phyloP scores from a whole-genome alignment of 1,140 invertebrate species.

The Bombus difficillimus region DNA sequence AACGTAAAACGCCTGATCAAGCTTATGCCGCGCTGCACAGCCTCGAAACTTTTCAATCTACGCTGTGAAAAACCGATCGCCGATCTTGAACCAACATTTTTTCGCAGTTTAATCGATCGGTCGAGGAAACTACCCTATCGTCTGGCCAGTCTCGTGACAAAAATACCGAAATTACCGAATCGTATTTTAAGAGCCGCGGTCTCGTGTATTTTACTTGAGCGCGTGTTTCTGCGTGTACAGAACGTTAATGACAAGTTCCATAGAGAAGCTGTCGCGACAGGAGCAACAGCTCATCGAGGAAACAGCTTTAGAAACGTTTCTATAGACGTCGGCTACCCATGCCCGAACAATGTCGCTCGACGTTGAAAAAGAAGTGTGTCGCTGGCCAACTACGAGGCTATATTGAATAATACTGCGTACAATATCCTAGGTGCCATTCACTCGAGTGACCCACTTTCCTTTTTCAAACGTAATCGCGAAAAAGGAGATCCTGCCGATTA shows the following conservation, averaged over 20 bases:
- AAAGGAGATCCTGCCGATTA: not conserved
- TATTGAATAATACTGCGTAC: constrained; percentile 3
- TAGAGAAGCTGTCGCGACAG: not conserved
- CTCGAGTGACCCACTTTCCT: constrained; percentile 7
- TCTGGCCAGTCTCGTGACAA: not conserved
- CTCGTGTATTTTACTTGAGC: too few species aligned
- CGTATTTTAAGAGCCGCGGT: not conserved
- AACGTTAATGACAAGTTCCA: constrained; percentile 3
- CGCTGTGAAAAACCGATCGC: not conserved
- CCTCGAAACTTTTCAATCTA: not conserved
- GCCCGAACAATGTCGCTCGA: not conserved
- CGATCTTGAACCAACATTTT: not conserved
- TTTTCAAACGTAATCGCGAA: not conserved
- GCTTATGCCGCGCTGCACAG: not conserved
- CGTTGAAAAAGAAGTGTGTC: constrained; percentile 17
- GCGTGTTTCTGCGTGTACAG: not conserved
- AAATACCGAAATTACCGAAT: not conserved
- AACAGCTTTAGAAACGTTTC: constrained; percentile 12
- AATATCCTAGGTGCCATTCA: not conserved
- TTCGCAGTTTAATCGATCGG: not conserved
- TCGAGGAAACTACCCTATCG: not conserved
- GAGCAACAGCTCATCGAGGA: constrained; percentile 17
- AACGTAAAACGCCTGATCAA: not conserved
- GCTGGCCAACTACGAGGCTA: not conserved
- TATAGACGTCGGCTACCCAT: not conserved